A percentile compares a stretch with the other conserved stretches of the same genome.
phyloP scores from a whole-genome alignment of 2,113 vertebrate genomes.

The Sus scrofa region T2T-Sscrofa CM000826.6:44358501-44359000 shows the following conservation, averaged over 20 bases:
- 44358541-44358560: background rate
- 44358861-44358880: background rate
- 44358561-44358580: background rate
- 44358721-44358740: background rate
- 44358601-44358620: rapidly evolving
- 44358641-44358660: background rate
- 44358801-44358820: background rate
- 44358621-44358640: background rate
- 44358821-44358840: background rate
- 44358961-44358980: background rate
- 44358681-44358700: background rate
- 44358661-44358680: background rate
- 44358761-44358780: background rate
- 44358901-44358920: background rate
- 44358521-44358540: too few species aligned
- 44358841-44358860: background rate
- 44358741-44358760: background rate
- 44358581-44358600: background rate
- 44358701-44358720: background rate
- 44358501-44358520: background rate
- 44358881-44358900: rapidly evolving
- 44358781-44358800: background rate
- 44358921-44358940: background rate
- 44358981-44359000: background rate
- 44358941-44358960: background rate